Evolutionary conservation across 53 echinoderm and acorn worm species (phyloP).

Genomic region (Pentamera pediparva): DNA sequence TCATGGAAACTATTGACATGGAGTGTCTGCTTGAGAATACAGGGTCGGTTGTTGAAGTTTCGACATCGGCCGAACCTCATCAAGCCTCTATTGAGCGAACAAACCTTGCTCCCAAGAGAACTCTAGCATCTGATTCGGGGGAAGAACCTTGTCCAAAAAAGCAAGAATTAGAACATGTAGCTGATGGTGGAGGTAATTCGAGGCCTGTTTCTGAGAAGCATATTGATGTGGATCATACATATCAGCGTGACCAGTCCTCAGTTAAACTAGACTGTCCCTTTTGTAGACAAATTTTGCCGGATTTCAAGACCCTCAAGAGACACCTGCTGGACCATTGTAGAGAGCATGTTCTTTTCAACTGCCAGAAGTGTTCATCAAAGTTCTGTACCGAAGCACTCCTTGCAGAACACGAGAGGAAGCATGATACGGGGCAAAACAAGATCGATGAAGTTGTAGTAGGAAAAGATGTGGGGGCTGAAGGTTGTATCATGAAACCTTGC

Average conservation of each 20-base stretch:
- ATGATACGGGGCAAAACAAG: neutral
- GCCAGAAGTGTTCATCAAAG: neutral
- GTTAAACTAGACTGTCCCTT: too few species aligned
- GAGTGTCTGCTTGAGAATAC: slow-evolving; percentile 1
- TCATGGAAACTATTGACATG: neutral
- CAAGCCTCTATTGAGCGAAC: too few species aligned
- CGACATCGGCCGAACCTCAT: slow-evolving; percentile 15
- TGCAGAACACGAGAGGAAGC: neutral
- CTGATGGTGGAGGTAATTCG: too few species aligned
- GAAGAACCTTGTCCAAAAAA: too few species aligned
- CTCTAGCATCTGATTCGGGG: too few species aligned
- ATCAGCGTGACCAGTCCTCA: too few species aligned
- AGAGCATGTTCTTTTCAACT: neutral
- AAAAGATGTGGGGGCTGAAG: neutral
- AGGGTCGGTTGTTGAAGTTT: slow-evolving; percentile 26
- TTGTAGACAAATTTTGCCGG: slow-evolving; percentile 36
- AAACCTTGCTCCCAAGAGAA: too few species aligned
- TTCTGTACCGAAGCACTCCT: neutral
- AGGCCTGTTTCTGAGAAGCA: too few species aligned
- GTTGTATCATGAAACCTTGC: too few species aligned
- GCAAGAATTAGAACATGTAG: too few species aligned
- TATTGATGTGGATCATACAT: too few species aligned
- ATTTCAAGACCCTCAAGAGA: slow-evolving; percentile 24
- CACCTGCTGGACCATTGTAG: slow-evolving; percentile 53
- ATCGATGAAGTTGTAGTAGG: neutral